phyloP scores from a whole-genome alignment of 2,797 vertebrate genomes.

The Neopelma chrysocephalum region DNA sequence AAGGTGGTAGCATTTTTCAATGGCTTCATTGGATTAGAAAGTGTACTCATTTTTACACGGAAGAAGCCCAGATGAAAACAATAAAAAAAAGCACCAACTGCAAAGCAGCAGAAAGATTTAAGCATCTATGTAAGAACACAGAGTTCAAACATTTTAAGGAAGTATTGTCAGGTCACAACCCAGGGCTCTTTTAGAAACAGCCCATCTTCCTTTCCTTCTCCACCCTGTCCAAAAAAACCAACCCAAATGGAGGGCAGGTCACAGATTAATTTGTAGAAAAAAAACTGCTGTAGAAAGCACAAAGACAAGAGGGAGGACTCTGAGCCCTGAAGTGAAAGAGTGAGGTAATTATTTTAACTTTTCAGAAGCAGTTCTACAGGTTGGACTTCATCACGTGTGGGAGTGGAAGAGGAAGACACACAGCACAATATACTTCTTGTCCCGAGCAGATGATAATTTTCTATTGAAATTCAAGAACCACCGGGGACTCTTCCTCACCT shows the following conservation, averaged over 20 bases:
- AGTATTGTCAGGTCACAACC: conserved; percentile 5
- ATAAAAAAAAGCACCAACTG: not conserved
- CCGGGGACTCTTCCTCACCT: not conserved
- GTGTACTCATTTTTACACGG: not conserved
- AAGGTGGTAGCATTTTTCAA: not conserved
- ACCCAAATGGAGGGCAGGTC: not conserved
- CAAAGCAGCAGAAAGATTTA: not conserved
- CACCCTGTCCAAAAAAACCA: not conserved
- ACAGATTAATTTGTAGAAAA: not conserved
- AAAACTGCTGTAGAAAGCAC: not conserved
- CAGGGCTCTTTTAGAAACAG: not conserved
- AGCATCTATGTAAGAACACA: not conserved
- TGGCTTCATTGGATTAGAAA: not conserved
- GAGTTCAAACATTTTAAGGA: not conserved
- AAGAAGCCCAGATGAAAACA: not conserved
- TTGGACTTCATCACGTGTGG: not conserved
- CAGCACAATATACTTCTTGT: not conserved
- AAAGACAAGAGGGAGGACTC: not conserved
- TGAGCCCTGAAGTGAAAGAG: not conserved
- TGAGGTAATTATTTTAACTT: not conserved
- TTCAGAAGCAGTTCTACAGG: conserved; percentile 53
- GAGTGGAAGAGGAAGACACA: not conserved
- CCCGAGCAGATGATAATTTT: not conserved
- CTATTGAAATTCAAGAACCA: not conserved
- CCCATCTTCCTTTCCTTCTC: not conserved